Evolutionary conservation across 2,113 vertebrate genomes (phyloP), one percentile per base, ranked within the genome.

Genomic region (Clinocottus analis): DNA sequence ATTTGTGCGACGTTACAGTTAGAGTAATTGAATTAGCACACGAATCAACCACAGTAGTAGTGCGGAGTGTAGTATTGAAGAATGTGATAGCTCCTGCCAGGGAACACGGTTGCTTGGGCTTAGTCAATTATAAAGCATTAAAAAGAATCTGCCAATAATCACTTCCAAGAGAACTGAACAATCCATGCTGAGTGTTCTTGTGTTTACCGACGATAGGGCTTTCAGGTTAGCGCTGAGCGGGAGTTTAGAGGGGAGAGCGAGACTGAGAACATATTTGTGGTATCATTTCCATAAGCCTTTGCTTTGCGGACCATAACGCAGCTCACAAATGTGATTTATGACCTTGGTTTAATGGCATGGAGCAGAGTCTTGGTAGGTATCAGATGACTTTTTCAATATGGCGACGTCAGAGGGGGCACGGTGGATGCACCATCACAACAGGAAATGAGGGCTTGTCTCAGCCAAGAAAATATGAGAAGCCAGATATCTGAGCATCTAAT

Each of bases 341-440:
- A 94, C 93, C 93, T 93, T 93, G 91, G 91, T 94, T 93, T 95
- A 95, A 95, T 95, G 94, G 94, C 89, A 25, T 67, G 82, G 82
- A 92, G 93, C 87, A 87, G 83, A 89, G 88, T 85, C 89, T 91
- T 87, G 86, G 83, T 90, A 86, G 91, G 93, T 94, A 95, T 95
- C 94, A 89, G 93, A 94, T 95, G 93, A 94, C 94, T 93, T 89
- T 93, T 94, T 92, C 92, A 93, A 94, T 93, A 93, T 93, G 93
- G 91, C 90, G 82, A 91, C 91, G 90, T 94, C 93, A 89, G 89
- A 90, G 82, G 84, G 88, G 91, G 89, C 82, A 86, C 77, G 64
- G 70, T 63, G 85, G 90, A 93, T 89, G 91, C 91, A 92, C 90
- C 89, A 93, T 93, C 91, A 89, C 89, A 93, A 92, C 90, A 94